phyloP scores from a whole-genome alignment of 2,113 vertebrate genomes.

The Buteo buteo region DNA sequence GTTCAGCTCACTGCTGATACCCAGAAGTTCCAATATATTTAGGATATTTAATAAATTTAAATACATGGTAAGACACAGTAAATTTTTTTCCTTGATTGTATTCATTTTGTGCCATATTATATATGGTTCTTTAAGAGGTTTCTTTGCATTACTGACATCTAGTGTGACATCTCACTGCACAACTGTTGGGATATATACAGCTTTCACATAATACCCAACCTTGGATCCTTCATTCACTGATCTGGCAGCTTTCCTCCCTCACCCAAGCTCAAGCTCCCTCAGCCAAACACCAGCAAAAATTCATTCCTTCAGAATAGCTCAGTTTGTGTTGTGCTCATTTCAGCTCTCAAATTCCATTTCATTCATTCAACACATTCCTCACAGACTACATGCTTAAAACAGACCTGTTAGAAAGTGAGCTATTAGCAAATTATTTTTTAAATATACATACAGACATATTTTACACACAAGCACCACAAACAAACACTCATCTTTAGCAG shows the following conservation, averaged over 20 bases:
- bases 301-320: background rate
- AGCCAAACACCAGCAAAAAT: background rate
- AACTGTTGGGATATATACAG: background rate
- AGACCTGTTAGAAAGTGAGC: background rate
- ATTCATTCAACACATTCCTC: background rate
- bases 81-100: background rate
- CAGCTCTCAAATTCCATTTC: background rate
- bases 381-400: background rate
- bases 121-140: background rate
- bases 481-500: background rate
- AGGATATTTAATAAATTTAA: background rate
- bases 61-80: background rate
- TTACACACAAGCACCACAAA: background rate
- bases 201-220: background rate
- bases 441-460: background rate
- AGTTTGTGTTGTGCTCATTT: rapidly evolving
- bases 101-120: background rate
- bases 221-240: background rate
- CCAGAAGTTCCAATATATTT: background rate
- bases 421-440: background rate
- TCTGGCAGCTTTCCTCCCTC: background rate
- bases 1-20: background rate
- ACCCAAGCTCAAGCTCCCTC: background rate
- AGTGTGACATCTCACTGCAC: background rate
- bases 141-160: background rate